These are phyloP conservation scores for Somateria mollissima DNA, from an alignment of 2,797 vertebrate genomes.

Conservation along the genomic window DNA sequence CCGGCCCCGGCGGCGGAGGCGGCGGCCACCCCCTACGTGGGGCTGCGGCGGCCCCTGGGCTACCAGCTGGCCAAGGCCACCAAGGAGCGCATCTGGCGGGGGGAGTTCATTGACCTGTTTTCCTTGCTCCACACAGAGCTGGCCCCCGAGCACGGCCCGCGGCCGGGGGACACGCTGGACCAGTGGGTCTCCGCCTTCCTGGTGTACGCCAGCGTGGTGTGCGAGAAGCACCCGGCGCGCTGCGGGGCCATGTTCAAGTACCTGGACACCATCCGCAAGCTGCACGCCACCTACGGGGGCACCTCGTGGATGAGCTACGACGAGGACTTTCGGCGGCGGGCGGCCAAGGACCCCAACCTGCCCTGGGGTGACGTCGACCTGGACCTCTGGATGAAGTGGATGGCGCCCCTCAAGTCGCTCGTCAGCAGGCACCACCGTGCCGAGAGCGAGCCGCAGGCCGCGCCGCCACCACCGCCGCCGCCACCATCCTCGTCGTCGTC, in stretches of 20 bases:
- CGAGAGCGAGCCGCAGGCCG: slow-evolving; percentile 3
- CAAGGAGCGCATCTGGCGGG: slow-evolving; percentile 69
- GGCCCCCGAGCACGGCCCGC: slow-evolving; percentile 66
- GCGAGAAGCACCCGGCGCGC: slow-evolving; percentile 70
- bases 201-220: slow-evolving; percentile 73
- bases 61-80: slow-evolving; percentile 69
- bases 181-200: slow-evolving; percentile 74
- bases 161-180: slow-evolving; percentile 72
- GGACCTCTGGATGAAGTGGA: slow-evolving; percentile 74
- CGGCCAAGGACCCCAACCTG: slow-evolving; percentile 62
- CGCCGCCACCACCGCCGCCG: not conserved
- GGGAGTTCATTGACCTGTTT: slow-evolving; percentile 71
- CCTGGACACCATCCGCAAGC: slow-evolving; percentile 71
- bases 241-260: slow-evolving; percentile 75
- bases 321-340: slow-evolving; percentile 69
- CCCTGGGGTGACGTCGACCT: slow-evolving; percentile 71
- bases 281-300: slow-evolving; percentile 69
- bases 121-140: slow-evolving; percentile 75
- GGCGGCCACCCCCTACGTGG: slow-evolving; percentile 60
- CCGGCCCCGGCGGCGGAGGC: not conserved
- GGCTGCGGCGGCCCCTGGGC: slow-evolving; percentile 62
- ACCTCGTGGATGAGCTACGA: slow-evolving; percentile 70
- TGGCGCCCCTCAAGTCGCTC: slow-evolving; percentile 65
- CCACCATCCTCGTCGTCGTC: not conserved
- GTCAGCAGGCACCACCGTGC: slow-evolving; percentile 6